Evolutionary conservation across 2,888 invertebrate species (phyloP), one percentile per base, ranked within the genome.

Genomic region (Isotomurus palustris): DNA sequence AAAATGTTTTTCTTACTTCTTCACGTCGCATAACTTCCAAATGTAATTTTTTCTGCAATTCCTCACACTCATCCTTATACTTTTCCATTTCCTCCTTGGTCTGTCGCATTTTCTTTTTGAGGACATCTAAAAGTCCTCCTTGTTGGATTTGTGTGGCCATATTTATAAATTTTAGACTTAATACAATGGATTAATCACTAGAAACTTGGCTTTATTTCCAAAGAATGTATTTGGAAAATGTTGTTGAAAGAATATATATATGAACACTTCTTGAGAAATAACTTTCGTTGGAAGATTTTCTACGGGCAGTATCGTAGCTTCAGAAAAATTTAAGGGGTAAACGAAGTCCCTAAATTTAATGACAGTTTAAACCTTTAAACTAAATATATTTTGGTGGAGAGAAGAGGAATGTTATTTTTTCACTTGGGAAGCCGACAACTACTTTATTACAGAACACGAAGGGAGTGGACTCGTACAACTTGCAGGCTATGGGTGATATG

Each of bases 51-150:
- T 92, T 89, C 79, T 91, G 90, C 78, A 87, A 90, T 79, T 93
- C 92, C 79, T 95, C 95, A 78, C 91, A 91, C 78, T 93, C 92
- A 79, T 97, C 96, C 82, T 91, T 94, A 81, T 91, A 92, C 79
- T 91, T 88, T 79, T 97, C 97, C 87, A 95, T 91, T 83, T 97
- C 97, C 79, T 95, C 94, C 81, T 95, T 94, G 74, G 95, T 91
- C 80, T 93, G 92, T 73, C 93, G 85, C 96, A 97, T 97, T 86
- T 97, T 99, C 85, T 95, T 94, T 85, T 97, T 97, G 75, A 97
- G 84, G 75, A 94, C 92, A 80, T 95, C 94, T 78, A 97, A 82
- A 73, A 96, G 86, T 75, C 90, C 88, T 76, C 91, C 91, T 82
- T 92, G 91, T 78, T 87, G 87, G 81, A 89, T 85, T 79, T 86